Conservation (phyloP, 2,888 invertebrate genomes). For the Sinelater perroti region DNA sequence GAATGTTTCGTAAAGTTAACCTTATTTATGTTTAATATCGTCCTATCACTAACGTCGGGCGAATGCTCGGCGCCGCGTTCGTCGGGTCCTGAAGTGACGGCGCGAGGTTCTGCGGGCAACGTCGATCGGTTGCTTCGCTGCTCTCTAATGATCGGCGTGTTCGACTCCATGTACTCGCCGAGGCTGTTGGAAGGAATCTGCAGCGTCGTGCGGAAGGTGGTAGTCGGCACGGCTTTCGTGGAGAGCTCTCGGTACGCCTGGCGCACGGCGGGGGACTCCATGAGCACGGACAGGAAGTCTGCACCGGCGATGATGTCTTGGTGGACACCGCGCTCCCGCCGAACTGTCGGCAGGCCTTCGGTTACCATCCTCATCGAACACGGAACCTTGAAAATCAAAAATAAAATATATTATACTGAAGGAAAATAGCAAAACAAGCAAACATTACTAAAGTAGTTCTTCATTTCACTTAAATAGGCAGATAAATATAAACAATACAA, state of each 20-base stretch:
- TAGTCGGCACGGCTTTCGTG: conserved; percentile 35
- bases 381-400: conserved; percentile 48
- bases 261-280: conserved; percentile 51
- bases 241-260: conserved; percentile 40
- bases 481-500: no score
- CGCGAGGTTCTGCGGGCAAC: conserved; percentile 11
- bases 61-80: conserved; percentile 17
- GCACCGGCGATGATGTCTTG: conserved; percentile 62
- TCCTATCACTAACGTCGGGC: conserved; percentile 24
- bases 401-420: not conserved
- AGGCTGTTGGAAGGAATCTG: conserved; percentile 25
- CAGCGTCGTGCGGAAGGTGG: conserved; percentile 31
- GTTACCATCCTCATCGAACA: conserved; percentile 52
- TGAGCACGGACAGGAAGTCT: conserved; percentile 61
- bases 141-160: conserved; percentile 22
- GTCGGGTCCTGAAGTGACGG: conserved; percentile 17
- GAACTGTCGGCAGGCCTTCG: conserved; percentile 57
- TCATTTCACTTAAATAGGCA: no score
- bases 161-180: conserved; percentile 22
- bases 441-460: no score
- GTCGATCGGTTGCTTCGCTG: conserved; percentile 29
- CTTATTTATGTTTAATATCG: not conserved
- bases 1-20: conserved; percentile 16
- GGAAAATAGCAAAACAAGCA: not conserved
- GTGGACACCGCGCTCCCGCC: conserved; percentile 55